A percentile compares a stretch with the other conserved stretches of the same genome.
phyloP scores from a whole-genome alignment of 2,797 vertebrate genomes.

The Enteromius anoplus region DNA sequence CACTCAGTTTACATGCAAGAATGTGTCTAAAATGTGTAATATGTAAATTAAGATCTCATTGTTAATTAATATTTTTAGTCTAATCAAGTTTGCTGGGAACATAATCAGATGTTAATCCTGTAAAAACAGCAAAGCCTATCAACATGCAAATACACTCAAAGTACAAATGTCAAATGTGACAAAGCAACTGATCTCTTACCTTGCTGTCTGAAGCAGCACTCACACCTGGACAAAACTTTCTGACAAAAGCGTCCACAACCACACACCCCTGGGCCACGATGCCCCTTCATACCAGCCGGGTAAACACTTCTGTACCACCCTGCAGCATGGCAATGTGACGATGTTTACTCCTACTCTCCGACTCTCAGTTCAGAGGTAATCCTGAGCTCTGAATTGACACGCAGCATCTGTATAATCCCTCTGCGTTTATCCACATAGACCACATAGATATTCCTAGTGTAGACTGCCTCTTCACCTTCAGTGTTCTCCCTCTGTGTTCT shows the following conservation, averaged over 20 bases:
- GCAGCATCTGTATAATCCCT: conserved; percentile 51
- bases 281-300: conserved; percentile 81
- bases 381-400: conserved; percentile 51
- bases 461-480: conserved; percentile 1
- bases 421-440: conserved; percentile 31
- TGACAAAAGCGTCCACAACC: conserved; percentile 87
- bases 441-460: background rate
- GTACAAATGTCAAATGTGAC: background rate
- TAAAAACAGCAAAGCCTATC: background rate
- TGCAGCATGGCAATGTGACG: conserved; percentile 59
- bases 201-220: conserved; percentile 83
- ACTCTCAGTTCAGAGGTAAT: conserved; percentile 47
- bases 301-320: conserved; percentile 58
- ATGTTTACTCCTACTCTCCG: conserved; percentile 34
- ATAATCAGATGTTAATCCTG: background rate
- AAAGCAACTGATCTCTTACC: conserved; percentile 73
- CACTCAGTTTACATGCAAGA: background rate
- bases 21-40: background rate
- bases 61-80: background rate
- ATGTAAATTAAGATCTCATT: background rate
- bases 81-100: background rate
- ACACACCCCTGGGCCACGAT: conserved; percentile 80
- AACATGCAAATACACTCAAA: background rate
- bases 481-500: background rate
- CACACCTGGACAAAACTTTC: conserved; percentile 87